Evolutionary conservation across 2,888 invertebrate species (phyloP), one percentile per base, ranked within the genome.

Genomic region (Cryptus armator): DNA sequence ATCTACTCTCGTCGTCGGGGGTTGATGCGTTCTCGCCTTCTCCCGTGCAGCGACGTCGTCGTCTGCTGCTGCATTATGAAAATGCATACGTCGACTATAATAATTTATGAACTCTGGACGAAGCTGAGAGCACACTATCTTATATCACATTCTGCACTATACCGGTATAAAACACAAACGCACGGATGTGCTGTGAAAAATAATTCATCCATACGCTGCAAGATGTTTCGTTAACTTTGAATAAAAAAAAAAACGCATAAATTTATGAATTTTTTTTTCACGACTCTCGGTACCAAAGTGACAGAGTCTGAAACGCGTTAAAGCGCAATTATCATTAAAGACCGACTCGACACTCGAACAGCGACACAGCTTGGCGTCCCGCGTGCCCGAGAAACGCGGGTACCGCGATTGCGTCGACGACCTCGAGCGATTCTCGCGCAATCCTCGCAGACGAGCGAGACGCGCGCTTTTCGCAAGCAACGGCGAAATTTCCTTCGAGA

Each of bases 31-130:
- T 53, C 71, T 53, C 70, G 24, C 24, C 24, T 24, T 24, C 24
- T 24, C 24, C 24, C 24, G 24, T 24, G 24, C 24, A 24, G 24
- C 24, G 24, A 24, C 24, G 48, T 37, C 53, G 51, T 19, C 62
- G 59, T 62, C 59, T 81, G 67, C 80, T 82, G 72, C 72, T 82
- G 84, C 70, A 84, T 86, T 86, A 89, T 90, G 89, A 90, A 90
- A 90, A 91, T 91, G 89, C 88, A 90, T 89, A 88, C 89, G 88
- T 89, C 90, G 88, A 86, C 86, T 87, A 83, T 88, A 88, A 90
- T 89, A 89, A 89, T 89, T 91, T 88, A 89, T 88, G 86, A 87
- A 83, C 86, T 71, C 77, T 81, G 84, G 81, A 76, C 79, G 70
- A 81, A 79, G 83, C 77, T 66, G 81, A 81, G 85, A 86, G 81